These are phyloP conservation scores for Nineta flava DNA, from an alignment of 2,888 invertebrate species.

Conservation along the genomic window DNA sequence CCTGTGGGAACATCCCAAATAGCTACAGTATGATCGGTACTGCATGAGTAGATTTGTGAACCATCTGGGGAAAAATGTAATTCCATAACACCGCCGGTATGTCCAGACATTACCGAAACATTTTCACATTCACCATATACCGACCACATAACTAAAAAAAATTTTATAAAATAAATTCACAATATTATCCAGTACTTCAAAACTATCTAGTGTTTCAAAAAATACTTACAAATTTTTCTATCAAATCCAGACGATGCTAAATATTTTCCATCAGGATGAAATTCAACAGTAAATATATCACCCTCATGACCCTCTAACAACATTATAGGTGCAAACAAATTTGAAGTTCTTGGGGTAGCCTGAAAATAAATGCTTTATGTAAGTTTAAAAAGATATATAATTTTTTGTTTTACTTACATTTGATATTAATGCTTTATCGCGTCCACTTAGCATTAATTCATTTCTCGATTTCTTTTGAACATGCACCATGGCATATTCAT, in stretches of 20 bases:
- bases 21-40: slow-evolving; percentile 88
- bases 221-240: slow-evolving; percentile 73
- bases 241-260: slow-evolving; percentile 92
- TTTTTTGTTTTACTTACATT: slow-evolving; percentile 44
- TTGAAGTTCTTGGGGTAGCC: slow-evolving; percentile 69
- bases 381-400: not conserved
- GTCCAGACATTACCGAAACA: slow-evolving; percentile 81
- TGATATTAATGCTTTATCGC: slow-evolving; percentile 61
- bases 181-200: too few species aligned
- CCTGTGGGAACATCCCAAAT: slow-evolving; percentile 92
- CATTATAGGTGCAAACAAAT: slow-evolving; percentile 87
- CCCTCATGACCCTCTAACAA: slow-evolving; percentile 91
- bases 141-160: slow-evolving; percentile 73
- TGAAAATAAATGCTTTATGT: slow-evolving; percentile 18
- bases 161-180: slow-evolving; percentile 12
- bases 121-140: slow-evolving; percentile 98
- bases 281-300: slow-evolving; percentile 83
- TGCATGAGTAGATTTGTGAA: slow-evolving; percentile 71
- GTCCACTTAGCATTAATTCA: slow-evolving; percentile 51
- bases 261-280: slow-evolving; percentile 92
- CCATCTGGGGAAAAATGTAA: slow-evolving; percentile 77
- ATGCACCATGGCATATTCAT: slow-evolving; percentile 41
- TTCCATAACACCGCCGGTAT: slow-evolving; percentile 91
- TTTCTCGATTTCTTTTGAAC: slow-evolving; percentile 50
- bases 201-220: not conserved